Conservation (phyloP, 2,888 invertebrate species). For the Eilema depressum region DNA sequence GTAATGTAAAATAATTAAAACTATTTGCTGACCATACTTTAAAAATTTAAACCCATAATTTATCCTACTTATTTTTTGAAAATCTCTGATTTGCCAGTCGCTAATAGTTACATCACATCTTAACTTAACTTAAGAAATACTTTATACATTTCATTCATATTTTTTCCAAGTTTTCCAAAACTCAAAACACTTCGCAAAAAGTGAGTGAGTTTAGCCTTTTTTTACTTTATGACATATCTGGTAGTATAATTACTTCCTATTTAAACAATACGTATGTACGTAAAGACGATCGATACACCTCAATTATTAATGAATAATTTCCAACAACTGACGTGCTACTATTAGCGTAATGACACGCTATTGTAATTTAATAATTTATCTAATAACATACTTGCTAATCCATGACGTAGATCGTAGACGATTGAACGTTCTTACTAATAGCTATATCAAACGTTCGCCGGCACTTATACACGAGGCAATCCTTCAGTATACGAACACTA, state of each 20-base stretch:
- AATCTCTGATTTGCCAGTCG: too few species aligned
- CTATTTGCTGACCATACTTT: too few species aligned
- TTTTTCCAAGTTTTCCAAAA: too few species aligned
- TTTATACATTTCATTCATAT: too few species aligned
- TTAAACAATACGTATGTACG: not conserved
- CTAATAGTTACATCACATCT: too few species aligned
- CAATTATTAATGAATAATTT: slow-evolving; percentile 32
- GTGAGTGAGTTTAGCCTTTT: too few species aligned
- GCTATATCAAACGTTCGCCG: not conserved
- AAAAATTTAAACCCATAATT: too few species aligned
- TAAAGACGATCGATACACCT: slow-evolving; percentile 14
- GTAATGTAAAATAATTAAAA: too few species aligned
- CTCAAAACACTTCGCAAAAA: too few species aligned
- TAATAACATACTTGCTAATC: slow-evolving; percentile 25
- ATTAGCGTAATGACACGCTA: slow-evolving; percentile 25
- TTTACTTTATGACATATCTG: too few species aligned
- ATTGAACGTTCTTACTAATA: not conserved
- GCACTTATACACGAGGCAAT: not conserved
- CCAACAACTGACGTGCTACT: slow-evolving; percentile 26
- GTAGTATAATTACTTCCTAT: not conserved
- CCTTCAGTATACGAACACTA: not conserved
- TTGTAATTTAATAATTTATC: slow-evolving; percentile 29
- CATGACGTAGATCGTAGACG: slow-evolving; percentile 16
- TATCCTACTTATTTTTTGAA: too few species aligned
- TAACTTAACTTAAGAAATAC: too few species aligned